Evolutionary conservation across 2,888 invertebrate genomes (phyloP).

Genomic region (Chrysolina haemoptera): DNA sequence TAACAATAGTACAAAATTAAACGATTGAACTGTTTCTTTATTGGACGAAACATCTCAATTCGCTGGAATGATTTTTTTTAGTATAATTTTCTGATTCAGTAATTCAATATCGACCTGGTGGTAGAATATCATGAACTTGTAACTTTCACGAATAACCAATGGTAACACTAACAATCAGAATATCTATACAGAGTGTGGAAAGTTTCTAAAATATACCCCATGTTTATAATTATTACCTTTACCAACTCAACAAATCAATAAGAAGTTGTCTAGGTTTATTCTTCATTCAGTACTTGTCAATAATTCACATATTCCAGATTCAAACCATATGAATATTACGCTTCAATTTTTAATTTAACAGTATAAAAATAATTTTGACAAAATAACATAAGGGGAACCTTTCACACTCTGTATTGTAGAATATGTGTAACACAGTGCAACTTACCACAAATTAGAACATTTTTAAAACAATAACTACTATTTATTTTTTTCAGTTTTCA

Average conservation of each 20-base stretch:
- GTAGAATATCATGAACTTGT: background rate
- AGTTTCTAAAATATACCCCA: too few species aligned
- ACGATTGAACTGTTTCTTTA: background rate
- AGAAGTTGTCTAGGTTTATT: too few species aligned
- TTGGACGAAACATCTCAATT: constrained; percentile 4
- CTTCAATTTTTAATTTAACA: too few species aligned
- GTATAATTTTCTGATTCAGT: background rate
- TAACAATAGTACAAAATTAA: constrained; percentile 18
- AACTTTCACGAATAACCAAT: too few species aligned
- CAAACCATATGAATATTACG: too few species aligned
- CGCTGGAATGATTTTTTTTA: background rate
- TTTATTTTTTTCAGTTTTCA: constrained; percentile 43
- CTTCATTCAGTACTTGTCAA: too few species aligned
- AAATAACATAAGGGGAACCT: background rate
- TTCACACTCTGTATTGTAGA: background rate
- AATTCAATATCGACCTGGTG: background rate
- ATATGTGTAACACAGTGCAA: constrained; percentile 32
- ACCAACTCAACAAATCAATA: too few species aligned
- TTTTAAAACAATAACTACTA: constrained; percentile 46
- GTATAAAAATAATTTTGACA: too few species aligned
- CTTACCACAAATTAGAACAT: constrained; percentile 37
- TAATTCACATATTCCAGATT: too few species aligned
- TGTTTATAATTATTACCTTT: too few species aligned
- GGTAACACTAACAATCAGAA: too few species aligned
- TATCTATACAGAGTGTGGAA: too few species aligned